Evolutionary conservation across 2,113 vertebrate genomes (phyloP).

Genomic region (Ceyx margarethae): DNA sequence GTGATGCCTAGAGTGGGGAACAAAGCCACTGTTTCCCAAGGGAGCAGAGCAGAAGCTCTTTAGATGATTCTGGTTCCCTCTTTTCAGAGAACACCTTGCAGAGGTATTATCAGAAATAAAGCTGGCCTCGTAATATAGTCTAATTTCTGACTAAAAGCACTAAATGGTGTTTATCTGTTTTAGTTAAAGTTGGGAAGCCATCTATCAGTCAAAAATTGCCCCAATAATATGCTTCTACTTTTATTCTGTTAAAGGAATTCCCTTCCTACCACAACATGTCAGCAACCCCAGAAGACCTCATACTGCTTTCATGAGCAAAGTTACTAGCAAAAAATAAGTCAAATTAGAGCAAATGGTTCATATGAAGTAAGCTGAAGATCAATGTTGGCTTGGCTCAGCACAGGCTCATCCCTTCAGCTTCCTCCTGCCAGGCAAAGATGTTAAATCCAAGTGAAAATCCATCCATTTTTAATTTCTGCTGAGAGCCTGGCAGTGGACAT

Average conservation of each 20-base stretch:
- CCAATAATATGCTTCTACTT: neutral
- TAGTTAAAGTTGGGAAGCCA: neutral
- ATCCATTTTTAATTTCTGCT: slow-evolving; percentile 13
- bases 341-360: neutral
- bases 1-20: neutral
- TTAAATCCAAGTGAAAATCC: slow-evolving; percentile 19
- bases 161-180: neutral
- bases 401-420: slow-evolving; percentile 7
- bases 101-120: neutral
- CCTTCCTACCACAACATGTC: neutral
- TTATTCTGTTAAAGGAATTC: neutral
- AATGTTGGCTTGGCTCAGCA: slow-evolving; percentile 1
- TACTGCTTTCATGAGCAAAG: neutral
- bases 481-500: neutral
- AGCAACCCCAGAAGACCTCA: neutral
- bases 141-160: neutral
- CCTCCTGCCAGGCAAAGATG: fast-evolving
- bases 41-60: neutral
- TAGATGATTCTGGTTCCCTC: neutral
- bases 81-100: neutral
- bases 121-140: neutral
- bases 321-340: neutral
- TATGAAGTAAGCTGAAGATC: neutral
- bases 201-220: neutral
- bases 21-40: neutral